Conservation (phyloP, 2,113 vertebrate species). For the Centropristis striata region DNA sequence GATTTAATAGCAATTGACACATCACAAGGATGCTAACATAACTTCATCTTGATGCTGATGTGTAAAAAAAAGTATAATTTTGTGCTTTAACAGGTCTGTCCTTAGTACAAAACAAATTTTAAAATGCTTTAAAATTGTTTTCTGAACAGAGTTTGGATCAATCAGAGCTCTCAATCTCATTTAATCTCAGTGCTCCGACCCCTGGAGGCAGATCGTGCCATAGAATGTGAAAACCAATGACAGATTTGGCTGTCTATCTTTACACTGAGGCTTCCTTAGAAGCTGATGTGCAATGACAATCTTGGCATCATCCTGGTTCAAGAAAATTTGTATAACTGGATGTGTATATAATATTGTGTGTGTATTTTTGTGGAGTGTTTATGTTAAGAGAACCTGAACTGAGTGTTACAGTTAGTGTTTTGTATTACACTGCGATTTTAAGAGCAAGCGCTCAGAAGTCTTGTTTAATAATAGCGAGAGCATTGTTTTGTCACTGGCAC, state of each 20-base stretch:
- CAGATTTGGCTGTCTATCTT: not conserved
- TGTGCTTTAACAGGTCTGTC: too few relatives aligned
- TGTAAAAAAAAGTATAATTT: too few relatives aligned
- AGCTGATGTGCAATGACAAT: not conserved
- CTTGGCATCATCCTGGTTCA: not conserved
- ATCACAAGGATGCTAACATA: too few relatives aligned
- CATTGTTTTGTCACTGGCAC: slow-evolving; percentile 44
- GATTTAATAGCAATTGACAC: too few relatives aligned
- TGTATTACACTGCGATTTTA: not conserved
- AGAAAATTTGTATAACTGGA: not conserved
- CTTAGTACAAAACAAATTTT: too few relatives aligned
- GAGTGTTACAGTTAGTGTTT: slow-evolving; percentile 34
- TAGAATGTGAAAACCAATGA: not conserved
- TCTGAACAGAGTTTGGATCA: too few relatives aligned
- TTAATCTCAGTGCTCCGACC: not conserved
- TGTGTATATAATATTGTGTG: slow-evolving; percentile 18
- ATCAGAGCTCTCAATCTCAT: too few relatives aligned
- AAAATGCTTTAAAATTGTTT: too few relatives aligned
- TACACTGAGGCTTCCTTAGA: slow-evolving; percentile 5
- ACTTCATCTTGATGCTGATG: too few relatives aligned
- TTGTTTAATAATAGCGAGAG: slow-evolving; percentile 47
- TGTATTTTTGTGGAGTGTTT: slow-evolving; percentile 36
- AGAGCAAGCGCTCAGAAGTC: not conserved
- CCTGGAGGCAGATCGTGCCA: not conserved
- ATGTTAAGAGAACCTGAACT: slow-evolving; percentile 4